These are phyloP conservation scores for Hycleus phaleratus DNA, from an alignment of 1,140 invertebrate genomes.

Conservation along the genomic window DNA sequence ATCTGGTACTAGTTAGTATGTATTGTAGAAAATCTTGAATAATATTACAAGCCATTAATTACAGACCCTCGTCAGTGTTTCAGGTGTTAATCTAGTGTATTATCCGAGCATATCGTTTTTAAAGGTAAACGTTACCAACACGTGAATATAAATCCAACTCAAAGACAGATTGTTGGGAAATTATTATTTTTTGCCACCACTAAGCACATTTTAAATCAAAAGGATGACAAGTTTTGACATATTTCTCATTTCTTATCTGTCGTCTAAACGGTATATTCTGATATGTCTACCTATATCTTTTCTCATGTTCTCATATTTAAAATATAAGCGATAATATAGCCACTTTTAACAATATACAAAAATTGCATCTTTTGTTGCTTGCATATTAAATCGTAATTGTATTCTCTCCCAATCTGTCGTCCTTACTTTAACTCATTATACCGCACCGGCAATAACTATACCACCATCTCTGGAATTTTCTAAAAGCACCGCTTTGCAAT, in stretches of 20 bases:
- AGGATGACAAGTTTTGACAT: too few species aligned
- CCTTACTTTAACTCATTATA: background rate
- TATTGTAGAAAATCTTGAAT: slow-evolving; percentile 8
- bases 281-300: too few species aligned
- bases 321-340: too few species aligned
- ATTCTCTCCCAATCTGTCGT: slow-evolving; percentile 1
- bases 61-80: slow-evolving; percentile 10
- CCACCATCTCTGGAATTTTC: background rate
- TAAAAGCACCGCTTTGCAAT: slow-evolving; percentile 22
- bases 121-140: too few species aligned
- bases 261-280: too few species aligned
- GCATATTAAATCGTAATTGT: slow-evolving; percentile 15
- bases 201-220: too few species aligned
- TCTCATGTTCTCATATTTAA: too few species aligned
- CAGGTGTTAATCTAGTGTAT: slow-evolving; percentile 13
- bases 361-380: slow-evolving; percentile 4
- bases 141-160: too few species aligned
- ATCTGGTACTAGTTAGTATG: background rate
- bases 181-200: too few species aligned
- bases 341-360: too few species aligned
- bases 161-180: too few species aligned
- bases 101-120: slow-evolving; percentile 6
- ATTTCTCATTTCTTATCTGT: too few species aligned
- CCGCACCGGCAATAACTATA: background rate
- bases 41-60: slow-evolving; percentile 14